These are phyloP conservation scores for Parazoanthus swiftii DNA, from an alignment of 92 coral and sea anemone genomes.

Conservation along the genomic window DNA sequence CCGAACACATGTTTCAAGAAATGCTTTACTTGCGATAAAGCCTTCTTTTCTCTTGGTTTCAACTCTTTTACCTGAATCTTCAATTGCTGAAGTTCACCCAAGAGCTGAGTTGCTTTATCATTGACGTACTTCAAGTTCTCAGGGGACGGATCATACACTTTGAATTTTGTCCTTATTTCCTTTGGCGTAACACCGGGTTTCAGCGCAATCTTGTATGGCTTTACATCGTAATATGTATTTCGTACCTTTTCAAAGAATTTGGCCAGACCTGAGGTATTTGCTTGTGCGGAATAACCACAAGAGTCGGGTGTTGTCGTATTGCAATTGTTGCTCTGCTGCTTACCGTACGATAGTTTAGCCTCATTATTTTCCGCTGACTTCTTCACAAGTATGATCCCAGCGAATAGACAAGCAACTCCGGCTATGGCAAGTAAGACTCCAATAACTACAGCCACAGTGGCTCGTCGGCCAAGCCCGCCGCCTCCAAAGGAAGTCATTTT, in stretches of 20 bases:
- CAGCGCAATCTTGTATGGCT: conserved; percentile 55
- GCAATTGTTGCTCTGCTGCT: background rate
- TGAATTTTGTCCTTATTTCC: conserved; percentile 54
- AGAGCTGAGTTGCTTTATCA: conserved; percentile 62
- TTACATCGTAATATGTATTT: conserved; percentile 57
- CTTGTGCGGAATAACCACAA: conserved; percentile 66
- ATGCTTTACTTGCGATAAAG: conserved; percentile 73
- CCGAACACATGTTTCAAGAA: conserved; percentile 62
- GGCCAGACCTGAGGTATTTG: conserved; percentile 64
- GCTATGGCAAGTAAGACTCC: conserved; percentile 15
- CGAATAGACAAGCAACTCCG: conserved; percentile 29
- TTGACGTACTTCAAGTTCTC: conserved; percentile 60
- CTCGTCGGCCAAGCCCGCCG: background rate
- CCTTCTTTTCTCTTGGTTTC: conserved; percentile 77
- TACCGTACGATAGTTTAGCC: background rate
- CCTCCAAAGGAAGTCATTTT: conserved; percentile 25
- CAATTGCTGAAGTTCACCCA: conserved; percentile 44
- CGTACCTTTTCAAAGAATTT: conserved; percentile 66
- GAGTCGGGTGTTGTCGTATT: background rate
- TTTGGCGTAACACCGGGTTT: conserved; percentile 45
- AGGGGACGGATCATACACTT: conserved; percentile 70
- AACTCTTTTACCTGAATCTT: conserved; percentile 48
- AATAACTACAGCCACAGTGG: background rate
- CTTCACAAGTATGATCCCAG: conserved; percentile 12
- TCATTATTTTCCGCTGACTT: background rate